These are phyloP conservation scores for Heliothis subflexa DNA, from an alignment of 1,140 invertebrate genomes.

Conservation along the genomic window DNA sequence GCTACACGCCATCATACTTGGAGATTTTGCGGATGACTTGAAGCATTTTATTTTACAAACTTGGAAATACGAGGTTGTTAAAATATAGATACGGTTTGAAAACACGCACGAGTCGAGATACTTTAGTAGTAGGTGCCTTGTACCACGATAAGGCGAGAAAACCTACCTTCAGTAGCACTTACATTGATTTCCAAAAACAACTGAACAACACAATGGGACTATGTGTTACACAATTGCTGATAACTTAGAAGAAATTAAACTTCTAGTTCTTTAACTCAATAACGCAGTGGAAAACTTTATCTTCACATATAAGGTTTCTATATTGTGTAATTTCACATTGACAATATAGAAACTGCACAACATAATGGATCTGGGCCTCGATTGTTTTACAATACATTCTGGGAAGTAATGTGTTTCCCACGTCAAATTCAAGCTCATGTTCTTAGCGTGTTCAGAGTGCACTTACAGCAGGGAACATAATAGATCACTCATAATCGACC, in stretches of 20 bases:
- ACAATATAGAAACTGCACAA: constrained; percentile 35
- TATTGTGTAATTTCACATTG: constrained; percentile 41
- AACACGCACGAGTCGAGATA: neutral
- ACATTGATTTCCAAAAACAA: neutral
- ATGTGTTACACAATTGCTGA: neutral
- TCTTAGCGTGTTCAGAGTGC: constrained; percentile 29
- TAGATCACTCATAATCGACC: constrained; percentile 47
- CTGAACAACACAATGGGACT: neutral
- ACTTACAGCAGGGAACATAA: constrained; percentile 31
- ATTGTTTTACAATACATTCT: constrained; percentile 36
- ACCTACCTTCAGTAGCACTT: neutral
- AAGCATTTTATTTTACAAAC: constrained; percentile 65
- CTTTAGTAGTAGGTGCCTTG: neutral
- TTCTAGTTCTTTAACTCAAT: neutral
- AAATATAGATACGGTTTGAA: constrained; percentile 18
- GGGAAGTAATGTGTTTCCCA: constrained; percentile 31
- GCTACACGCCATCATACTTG: constrained; percentile 58
- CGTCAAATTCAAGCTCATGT: constrained; percentile 38
- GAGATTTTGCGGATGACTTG: constrained; percentile 61
- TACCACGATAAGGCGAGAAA: neutral
- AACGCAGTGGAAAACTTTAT: constrained; percentile 14
- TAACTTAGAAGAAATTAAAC: constrained; percentile 8
- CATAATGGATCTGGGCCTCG: neutral
- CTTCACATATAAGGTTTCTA: constrained; percentile 15
- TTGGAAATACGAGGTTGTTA: constrained; percentile 62